These are phyloP conservation scores for Rhinolophus sinicus DNA, from an alignment of 2,113 vertebrate genomes.

Conservation along the genomic window DNA sequence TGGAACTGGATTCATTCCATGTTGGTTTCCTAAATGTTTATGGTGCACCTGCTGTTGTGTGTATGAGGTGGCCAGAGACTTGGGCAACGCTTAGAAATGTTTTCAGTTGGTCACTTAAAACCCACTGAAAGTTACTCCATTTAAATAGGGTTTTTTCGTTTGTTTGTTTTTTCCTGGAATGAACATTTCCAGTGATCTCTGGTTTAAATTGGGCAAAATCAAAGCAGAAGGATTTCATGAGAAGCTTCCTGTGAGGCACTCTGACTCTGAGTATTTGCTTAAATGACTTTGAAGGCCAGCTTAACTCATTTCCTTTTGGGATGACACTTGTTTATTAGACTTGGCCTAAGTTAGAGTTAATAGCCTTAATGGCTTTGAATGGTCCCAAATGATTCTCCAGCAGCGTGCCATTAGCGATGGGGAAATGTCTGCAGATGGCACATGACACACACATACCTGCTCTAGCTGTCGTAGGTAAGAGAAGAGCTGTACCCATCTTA, in stretches of 20 bases:
- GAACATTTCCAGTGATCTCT: neutral
- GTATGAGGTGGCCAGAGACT: neutral
- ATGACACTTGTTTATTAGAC: slow-evolving; percentile 60
- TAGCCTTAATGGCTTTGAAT: slow-evolving; percentile 54
- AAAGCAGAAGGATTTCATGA: neutral
- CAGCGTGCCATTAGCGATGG: neutral
- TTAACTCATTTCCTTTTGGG: slow-evolving; percentile 67
- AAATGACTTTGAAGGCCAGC: slow-evolving; percentile 22
- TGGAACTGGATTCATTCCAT: slow-evolving; percentile 3
- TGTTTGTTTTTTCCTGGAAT: neutral
- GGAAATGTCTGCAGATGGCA: neutral
- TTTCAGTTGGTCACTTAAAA: slow-evolving; percentile 33
- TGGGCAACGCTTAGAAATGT: neutral
- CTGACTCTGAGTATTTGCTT: slow-evolving; percentile 46
- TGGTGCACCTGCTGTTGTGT: slow-evolving; percentile 38
- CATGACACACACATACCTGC: neutral
- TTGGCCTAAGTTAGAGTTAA: slow-evolving; percentile 48
- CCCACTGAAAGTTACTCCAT: neutral
- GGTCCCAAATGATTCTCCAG: slow-evolving; percentile 4
- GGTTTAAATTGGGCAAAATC: neutral
- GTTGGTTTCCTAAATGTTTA: slow-evolving; percentile 46
- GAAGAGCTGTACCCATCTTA: neutral
- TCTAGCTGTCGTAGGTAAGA: neutral
- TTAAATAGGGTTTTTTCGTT: neutral
- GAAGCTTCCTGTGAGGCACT: slow-evolving; percentile 30